A percentile compares a stretch with the other conserved stretches of the same genome.
phyloP scores from a whole-genome alignment of 1,140 invertebrate genomes.

The Bombus cullumanus region DNA sequence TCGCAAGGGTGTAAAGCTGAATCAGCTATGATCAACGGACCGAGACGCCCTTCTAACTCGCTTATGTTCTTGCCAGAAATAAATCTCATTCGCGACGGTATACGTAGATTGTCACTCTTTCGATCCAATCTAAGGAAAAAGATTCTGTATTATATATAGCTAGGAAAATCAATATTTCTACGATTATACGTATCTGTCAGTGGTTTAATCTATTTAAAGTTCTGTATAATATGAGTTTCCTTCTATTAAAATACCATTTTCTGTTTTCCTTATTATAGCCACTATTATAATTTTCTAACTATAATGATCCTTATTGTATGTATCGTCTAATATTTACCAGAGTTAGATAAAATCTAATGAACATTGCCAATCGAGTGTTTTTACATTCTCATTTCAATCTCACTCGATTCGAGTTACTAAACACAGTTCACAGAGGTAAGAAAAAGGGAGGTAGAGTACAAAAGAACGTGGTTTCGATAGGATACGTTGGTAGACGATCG shows the following conservation, averaged over 20 bases:
- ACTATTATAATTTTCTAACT: too few species aligned
- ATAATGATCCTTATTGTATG: too few species aligned
- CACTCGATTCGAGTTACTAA: too few species aligned
- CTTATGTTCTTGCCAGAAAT: conserved; percentile 65
- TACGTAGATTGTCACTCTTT: conserved; percentile 16
- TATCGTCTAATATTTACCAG: too few species aligned
- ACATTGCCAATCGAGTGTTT: too few species aligned
- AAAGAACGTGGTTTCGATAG: conserved; percentile 27
- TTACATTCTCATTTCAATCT: background rate
- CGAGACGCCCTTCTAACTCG: conserved; percentile 72
- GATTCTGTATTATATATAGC: background rate
- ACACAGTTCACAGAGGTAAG: conserved; percentile 27
- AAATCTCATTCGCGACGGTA: conserved; percentile 66
- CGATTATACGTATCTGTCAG: background rate
- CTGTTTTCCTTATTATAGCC: too few species aligned
- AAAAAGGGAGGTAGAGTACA: conserved; percentile 1
- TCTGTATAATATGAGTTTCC: too few species aligned
- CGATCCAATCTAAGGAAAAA: background rate
- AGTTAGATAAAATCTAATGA: too few species aligned
- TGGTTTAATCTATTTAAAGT: background rate
- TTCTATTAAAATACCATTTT: too few species aligned
- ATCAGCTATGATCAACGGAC: conserved; percentile 74
- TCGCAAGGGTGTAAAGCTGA: conserved; percentile 75
- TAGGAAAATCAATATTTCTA: background rate
- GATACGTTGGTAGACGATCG: conserved; percentile 34